These are phyloP conservation scores for Salticus scenicus DNA, from an alignment of 2,888 invertebrate genomes.

Conservation along the genomic window DNA sequence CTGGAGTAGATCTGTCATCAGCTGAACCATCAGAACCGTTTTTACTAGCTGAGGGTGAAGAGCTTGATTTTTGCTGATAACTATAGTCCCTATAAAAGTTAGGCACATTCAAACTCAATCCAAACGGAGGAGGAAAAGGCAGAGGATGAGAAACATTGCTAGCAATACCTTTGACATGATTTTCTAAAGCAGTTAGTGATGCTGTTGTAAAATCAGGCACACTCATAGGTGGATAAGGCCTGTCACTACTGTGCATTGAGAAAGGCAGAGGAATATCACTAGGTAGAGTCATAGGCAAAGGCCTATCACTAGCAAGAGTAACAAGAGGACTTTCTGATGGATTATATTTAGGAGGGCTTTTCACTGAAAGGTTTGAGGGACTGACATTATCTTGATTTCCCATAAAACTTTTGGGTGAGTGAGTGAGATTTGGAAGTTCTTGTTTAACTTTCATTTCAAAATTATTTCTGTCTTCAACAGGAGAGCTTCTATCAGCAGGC, in stretches of 20 bases:
- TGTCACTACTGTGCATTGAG: constrained; percentile 31
- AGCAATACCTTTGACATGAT: constrained; percentile 85
- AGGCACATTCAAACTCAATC: constrained; percentile 65
- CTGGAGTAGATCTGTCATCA: constrained; percentile 71
- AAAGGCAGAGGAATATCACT: constrained; percentile 58
- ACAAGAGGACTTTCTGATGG: constrained; percentile 39
- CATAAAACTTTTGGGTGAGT: constrained; percentile 20
- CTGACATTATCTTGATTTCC: constrained; percentile 10
- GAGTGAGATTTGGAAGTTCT: constrained; percentile 14
- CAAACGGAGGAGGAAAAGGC: constrained; percentile 70
- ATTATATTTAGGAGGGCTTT: constrained; percentile 41
- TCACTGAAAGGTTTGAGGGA: neutral
- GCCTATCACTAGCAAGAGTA: constrained; percentile 49
- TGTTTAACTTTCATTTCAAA: constrained; percentile 3
- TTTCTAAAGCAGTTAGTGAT: constrained; percentile 86
- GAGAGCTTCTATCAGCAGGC: neutral
- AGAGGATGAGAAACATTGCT: constrained; percentile 73
- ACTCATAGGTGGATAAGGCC: constrained; percentile 52
- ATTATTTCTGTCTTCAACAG: neutral
- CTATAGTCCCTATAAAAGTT: constrained; percentile 68
- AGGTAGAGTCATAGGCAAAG: constrained; percentile 60
- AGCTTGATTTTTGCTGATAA: constrained; percentile 43
- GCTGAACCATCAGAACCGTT: constrained; percentile 66
- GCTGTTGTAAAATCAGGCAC: constrained; percentile 78
- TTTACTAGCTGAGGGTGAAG: constrained; percentile 71